These are phyloP conservation scores for Meloidogyne exigua DNA, from an alignment of 1,140 invertebrate genomes.

Conservation along the genomic window DNA sequence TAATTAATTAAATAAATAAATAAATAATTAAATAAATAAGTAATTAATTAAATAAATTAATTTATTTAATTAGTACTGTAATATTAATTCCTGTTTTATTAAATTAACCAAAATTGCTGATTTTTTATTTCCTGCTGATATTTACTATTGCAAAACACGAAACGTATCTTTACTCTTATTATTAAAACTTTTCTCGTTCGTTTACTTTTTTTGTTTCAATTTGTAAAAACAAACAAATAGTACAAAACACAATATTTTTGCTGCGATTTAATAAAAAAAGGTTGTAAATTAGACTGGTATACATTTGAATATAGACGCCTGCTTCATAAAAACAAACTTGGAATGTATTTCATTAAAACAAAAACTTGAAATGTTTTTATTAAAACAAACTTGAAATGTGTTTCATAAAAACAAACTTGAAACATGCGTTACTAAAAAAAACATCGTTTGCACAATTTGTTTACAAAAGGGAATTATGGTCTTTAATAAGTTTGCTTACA, in stretches of 20 bases:
- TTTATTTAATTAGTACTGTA: background rate
- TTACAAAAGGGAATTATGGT: too few relatives aligned
- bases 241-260: conserved; percentile 5
- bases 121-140: conserved; percentile 4
- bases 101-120: background rate
- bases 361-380: too few relatives aligned
- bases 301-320: too few relatives aligned
- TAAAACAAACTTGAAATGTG: too few relatives aligned
- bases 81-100: background rate
- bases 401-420: too few relatives aligned
- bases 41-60: background rate
- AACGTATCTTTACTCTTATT: background rate
- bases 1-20: too few relatives aligned
- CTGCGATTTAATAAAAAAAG: background rate
- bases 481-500: background rate
- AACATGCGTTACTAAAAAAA: too few relatives aligned
- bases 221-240: conserved; percentile 3
- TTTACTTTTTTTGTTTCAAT: background rate
- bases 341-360: too few relatives aligned
- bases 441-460: too few relatives aligned
- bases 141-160: background rate
- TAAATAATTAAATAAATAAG: too few relatives aligned
- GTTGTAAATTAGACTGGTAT: background rate
- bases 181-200: background rate
- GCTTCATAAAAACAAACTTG: too few relatives aligned